Conservation (phyloP, 1,140 invertebrate genomes). For the Drosophila tristis region DNA sequence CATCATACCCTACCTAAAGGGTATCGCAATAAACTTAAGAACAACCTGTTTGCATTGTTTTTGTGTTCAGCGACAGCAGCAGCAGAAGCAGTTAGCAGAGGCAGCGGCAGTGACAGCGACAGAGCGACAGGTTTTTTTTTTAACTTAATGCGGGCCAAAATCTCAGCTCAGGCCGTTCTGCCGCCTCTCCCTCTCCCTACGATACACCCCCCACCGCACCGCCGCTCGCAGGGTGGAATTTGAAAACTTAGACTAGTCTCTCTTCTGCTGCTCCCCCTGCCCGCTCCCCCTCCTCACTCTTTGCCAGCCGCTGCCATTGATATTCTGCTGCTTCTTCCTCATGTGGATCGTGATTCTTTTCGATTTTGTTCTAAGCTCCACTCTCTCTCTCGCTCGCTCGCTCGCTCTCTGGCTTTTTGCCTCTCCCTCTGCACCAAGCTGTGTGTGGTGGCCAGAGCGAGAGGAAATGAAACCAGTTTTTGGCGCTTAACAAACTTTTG, state of each 20-base stretch:
- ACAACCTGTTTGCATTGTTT: conserved; percentile 73
- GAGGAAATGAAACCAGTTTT: conserved; percentile 42
- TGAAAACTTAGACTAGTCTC: conserved; percentile 61
- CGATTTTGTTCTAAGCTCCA: conserved; percentile 69
- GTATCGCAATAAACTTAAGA: conserved; percentile 47
- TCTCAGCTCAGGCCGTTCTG: conserved; percentile 41
- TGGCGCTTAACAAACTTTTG: conserved; percentile 51
- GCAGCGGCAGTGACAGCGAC: conserved; percentile 50
- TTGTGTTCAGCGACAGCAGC: conserved; percentile 37
- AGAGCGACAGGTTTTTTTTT: conserved; percentile 47
- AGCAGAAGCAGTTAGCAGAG: background rate
- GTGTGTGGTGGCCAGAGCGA: too few species aligned
- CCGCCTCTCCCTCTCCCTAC: too few species aligned
- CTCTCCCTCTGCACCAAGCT: too few species aligned
- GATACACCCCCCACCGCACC: too few species aligned
- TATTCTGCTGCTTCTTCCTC: conserved; percentile 22
- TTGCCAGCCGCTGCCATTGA: background rate
- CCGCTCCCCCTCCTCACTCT: conserved; percentile 7
- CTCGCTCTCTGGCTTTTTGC: background rate
- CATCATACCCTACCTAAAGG: too few species aligned
- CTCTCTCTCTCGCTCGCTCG: conserved; percentile 11
- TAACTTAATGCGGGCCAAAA: conserved; percentile 73
- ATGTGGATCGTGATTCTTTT: conserved; percentile 47
- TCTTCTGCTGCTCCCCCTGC: conserved; percentile 17
- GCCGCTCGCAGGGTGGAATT: conserved; percentile 1